These are phyloP conservation scores for Panorpa germanica DNA, from an alignment of 2,888 invertebrate genomes.

Conservation along the genomic window DNA sequence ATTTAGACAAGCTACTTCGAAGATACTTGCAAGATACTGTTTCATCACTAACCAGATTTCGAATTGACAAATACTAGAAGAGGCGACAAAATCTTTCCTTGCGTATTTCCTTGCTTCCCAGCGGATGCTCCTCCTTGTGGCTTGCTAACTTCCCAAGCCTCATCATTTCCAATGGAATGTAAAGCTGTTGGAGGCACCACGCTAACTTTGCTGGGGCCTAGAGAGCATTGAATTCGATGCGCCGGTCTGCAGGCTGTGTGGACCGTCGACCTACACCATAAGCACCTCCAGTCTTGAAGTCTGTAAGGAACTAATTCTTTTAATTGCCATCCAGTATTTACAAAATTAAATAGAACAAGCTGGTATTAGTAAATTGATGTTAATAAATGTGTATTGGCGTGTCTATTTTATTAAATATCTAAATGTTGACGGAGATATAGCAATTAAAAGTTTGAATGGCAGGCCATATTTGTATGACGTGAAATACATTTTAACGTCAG, in stretches of 20 bases:
- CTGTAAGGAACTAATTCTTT: constrained; percentile 24
- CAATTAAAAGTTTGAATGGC: too few species aligned
- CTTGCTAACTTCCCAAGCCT: constrained; percentile 77
- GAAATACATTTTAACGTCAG: too few species aligned
- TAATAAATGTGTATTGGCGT: too few species aligned
- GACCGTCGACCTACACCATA: constrained; percentile 87
- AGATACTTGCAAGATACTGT: not conserved
- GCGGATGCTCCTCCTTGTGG: constrained; percentile 35
- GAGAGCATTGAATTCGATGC: constrained; percentile 59
- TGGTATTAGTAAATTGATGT: constrained; percentile 2
- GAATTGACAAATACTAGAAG: constrained; percentile 95
- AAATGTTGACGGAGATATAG: too few species aligned
- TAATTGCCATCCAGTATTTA: constrained; percentile 1
- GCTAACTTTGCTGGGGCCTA: constrained; percentile 78
- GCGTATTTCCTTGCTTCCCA: constrained; percentile 68
- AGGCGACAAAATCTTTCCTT: constrained; percentile 35
- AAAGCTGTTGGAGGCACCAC: constrained; percentile 88
- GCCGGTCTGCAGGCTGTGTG: constrained; percentile 80
- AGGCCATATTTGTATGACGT: too few species aligned
- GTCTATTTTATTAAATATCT: too few species aligned
- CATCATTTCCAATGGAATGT: constrained; percentile 76
- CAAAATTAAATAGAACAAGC: constrained; percentile 4
- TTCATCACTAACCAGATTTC: constrained; percentile 45
- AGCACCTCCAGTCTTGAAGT: constrained; percentile 88
- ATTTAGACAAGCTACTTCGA: not conserved